These are phyloP conservation scores for Cerastis leucographa DNA, from an alignment of 2,888 invertebrate genomes.

Conservation along the genomic window DNA sequence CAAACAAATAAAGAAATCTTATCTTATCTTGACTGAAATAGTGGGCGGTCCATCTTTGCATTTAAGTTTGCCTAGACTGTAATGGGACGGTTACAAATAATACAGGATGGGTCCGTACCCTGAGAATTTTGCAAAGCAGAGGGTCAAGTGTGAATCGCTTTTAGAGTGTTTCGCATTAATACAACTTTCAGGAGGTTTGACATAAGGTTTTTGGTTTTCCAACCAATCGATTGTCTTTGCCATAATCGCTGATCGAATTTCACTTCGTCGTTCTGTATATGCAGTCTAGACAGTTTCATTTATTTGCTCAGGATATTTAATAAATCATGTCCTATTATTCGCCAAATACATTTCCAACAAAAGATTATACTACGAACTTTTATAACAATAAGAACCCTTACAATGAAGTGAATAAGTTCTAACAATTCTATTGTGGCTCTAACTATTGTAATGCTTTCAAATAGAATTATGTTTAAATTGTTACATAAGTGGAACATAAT, in stretches of 20 bases:
- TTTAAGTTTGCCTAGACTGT: background rate
- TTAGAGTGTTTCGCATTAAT: background rate
- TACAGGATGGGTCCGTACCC: background rate
- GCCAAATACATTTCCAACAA: background rate
- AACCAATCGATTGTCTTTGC: background rate
- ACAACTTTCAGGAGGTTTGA: background rate
- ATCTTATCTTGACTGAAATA: background rate
- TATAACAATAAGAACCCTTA: constrained; percentile 11
- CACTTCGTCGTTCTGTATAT: background rate
- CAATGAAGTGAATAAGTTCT: constrained; percentile 10
- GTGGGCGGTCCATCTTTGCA: background rate
- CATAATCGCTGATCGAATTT: background rate
- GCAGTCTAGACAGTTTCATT: background rate
- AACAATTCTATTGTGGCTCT: constrained; percentile 37
- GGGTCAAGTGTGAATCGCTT: background rate
- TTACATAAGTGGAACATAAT: constrained; percentile 23
- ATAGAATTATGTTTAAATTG: constrained; percentile 36
- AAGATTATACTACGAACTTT: background rate
- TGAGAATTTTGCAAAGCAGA: background rate
- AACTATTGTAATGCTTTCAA: constrained; percentile 16
- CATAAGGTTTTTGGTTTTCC: background rate
- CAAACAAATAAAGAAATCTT: too few species aligned
- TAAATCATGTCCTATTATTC: background rate
- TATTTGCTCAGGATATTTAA: background rate
- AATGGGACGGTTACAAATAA: background rate